Percentiles rank a stretch among this genome's conserved stretches.
Conservation (phyloP, 1,140 invertebrate species). For the Drosophila saltans region DNA sequence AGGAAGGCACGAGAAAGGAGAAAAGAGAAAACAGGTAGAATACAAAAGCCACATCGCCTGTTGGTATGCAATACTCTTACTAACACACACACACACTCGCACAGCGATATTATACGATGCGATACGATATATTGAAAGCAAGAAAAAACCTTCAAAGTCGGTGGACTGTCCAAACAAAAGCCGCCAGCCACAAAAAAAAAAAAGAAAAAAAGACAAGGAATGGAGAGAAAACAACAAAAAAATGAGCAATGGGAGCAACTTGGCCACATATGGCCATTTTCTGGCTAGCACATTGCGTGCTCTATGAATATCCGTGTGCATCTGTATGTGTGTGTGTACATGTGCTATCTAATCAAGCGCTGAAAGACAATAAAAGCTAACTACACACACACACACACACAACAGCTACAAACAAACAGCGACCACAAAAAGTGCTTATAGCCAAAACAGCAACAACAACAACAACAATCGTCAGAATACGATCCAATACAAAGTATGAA, state of each 20-base stretch:
- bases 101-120: slow-evolving; percentile 2
- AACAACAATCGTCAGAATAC: slow-evolving; percentile 19
- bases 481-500: slow-evolving; percentile 6
- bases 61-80: slow-evolving; percentile 9
- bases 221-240: background rate
- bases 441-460: slow-evolving; percentile 56
- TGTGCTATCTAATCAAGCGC: slow-evolving; percentile 76
- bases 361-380: slow-evolving; percentile 80
- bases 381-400: slow-evolving; percentile 57
- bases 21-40: slow-evolving; percentile 39
- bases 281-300: slow-evolving; percentile 57
- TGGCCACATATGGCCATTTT: slow-evolving; percentile 81
- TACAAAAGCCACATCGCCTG: slow-evolving; percentile 46
- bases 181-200: slow-evolving; percentile 16
- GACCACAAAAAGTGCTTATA: slow-evolving; percentile 77
- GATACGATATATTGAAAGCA: slow-evolving; percentile 25
- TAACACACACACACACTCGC: slow-evolving; percentile 10
- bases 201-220: slow-evolving; percentile 15
- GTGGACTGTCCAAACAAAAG: slow-evolving; percentile 58
- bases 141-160: slow-evolving; percentile 61
- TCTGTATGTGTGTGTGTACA: slow-evolving; percentile 24
- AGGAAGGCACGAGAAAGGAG: slow-evolving; percentile 18
- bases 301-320: slow-evolving; percentile 23
- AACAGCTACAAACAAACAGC: slow-evolving; percentile 73
- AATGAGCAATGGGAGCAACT: slow-evolving; percentile 57